Percentiles rank a stretch among this genome's conserved stretches.
These are phyloP conservation scores for Pegea sp. DNA, from an alignment of 23 tunicate genomes.

Conservation along the genomic window DNA sequence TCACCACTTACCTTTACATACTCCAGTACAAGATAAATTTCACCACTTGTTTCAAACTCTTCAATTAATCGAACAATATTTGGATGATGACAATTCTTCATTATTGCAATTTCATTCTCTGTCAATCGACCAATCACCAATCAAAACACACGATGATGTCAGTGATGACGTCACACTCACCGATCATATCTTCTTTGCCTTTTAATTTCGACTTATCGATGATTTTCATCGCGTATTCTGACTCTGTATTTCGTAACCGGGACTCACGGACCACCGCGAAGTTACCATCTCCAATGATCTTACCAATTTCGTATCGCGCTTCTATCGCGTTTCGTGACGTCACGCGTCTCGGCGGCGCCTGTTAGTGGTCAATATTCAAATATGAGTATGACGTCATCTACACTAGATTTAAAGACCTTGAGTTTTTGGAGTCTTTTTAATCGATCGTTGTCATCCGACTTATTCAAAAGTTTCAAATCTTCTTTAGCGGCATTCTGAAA, in stretches of 20 bases:
- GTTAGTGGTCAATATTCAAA: slow-evolving; percentile 1
- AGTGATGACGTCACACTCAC: too few relatives aligned
- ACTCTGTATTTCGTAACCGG: slow-evolving; percentile 73
- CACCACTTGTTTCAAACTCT: slow-evolving; percentile 90
- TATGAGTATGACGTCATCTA: neutral
- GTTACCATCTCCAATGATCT: slow-evolving; percentile 95
- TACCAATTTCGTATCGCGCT: slow-evolving; percentile 77
- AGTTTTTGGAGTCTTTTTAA: slow-evolving; percentile 46
- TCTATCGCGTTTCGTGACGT: slow-evolving; percentile 44
- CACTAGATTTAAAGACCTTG: slow-evolving; percentile 20
- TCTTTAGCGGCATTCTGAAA: neutral
- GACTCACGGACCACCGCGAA: slow-evolving; percentile 91
- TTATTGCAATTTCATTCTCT: slow-evolving; percentile 96
- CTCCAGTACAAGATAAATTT: slow-evolving; percentile 75
- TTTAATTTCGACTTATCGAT: slow-evolving; percentile 88
- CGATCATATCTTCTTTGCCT: slow-evolving; percentile 90
- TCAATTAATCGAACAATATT: slow-evolving; percentile 90
- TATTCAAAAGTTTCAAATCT: slow-evolving; percentile 13
- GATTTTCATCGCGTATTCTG: slow-evolving; percentile 94
- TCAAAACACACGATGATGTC: too few relatives aligned
- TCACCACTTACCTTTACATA: slow-evolving; percentile 44
- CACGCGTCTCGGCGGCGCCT: slow-evolving; percentile 72
- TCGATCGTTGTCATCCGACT: slow-evolving; percentile 73
- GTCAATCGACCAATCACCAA: too few relatives aligned
- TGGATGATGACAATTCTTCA: slow-evolving; percentile 95